Evolutionary conservation across 2,888 invertebrate species (phyloP).

Genomic region (Hypsopygia costalis): DNA sequence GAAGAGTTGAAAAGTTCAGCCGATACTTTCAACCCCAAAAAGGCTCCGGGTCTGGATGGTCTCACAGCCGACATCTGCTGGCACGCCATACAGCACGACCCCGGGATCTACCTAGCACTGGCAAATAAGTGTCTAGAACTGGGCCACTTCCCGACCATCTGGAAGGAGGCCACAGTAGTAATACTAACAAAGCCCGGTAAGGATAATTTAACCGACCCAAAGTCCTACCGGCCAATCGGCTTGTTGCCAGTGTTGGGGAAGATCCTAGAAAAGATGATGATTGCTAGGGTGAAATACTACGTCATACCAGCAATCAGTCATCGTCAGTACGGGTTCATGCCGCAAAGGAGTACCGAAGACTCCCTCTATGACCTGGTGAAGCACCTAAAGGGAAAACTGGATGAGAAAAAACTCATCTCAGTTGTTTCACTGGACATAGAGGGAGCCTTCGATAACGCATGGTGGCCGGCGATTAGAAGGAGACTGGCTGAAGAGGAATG

Average conservation of each 20-base stretch:
- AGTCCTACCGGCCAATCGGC: background rate
- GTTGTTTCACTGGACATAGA: background rate
- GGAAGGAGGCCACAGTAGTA: background rate
- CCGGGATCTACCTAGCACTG: background rate
- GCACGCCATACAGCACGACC: background rate
- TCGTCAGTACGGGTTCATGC: background rate
- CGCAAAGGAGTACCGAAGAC: background rate
- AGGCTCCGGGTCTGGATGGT: slow-evolving; percentile 16
- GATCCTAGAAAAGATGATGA: background rate
- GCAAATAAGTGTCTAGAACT: background rate
- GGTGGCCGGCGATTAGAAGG: background rate
- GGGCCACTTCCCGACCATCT: background rate
- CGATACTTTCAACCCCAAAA: slow-evolving; percentile 11
- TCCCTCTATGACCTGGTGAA: background rate
- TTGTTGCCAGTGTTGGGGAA: background rate
- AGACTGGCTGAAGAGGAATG: background rate
- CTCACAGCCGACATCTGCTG: slow-evolving; percentile 17
- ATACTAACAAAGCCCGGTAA: background rate
- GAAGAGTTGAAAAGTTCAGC: background rate
- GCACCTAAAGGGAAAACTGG: too few species aligned
- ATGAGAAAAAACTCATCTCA: background rate
- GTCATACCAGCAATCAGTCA: background rate
- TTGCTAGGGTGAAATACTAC: background rate
- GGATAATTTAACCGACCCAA: background rate
- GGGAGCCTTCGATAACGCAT: background rate